Evolutionary conservation across 2,113 vertebrate species (phyloP), one percentile per base, ranked within the genome.

Genomic region (Phrynocephalus versicolor): DNA sequence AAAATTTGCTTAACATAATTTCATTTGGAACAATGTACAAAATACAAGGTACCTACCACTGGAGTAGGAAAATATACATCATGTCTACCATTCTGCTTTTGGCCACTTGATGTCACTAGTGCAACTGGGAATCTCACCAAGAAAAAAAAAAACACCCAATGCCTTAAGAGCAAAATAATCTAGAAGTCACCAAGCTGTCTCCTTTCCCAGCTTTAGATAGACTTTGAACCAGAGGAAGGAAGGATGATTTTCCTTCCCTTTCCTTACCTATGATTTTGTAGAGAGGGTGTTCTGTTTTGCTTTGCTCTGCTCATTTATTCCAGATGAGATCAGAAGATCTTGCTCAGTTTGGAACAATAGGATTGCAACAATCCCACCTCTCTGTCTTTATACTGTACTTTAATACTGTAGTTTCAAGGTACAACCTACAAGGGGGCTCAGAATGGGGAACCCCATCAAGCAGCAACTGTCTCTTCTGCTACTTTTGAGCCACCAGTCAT

Each of bases 101-200:
- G 88, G 81, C 94, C 94, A 92, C 91, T 79, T 88, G 94, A 93
- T 94, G 94, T 92, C 91, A 88, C 89, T 69, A 82, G 84, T 91
- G 71, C 51, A 72, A 72, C 83, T 88, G 71, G 0, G 0, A 82
- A 90, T 51, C n/a, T 71, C 69, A 89, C 78, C 65, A 82, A 72
- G 70, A 25, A 21, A 30, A 58, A 21, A 75, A 19, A 21, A 71
- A 60, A 60, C 14, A 60, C 2, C 57, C 57, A 13, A 16, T 9
- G 57, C 57, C 57, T 30, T 67, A 67, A 10, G 10, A 25, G 64
- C 64, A 25, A 67, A 27, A 67, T 10, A 7, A 2, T 30, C 64
- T 67, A 10, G 30, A 67, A 25, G 27, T 25, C 64, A 27, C 25
- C 25, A 25, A 30, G 25, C 3, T 9, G 30, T 25, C 45, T 51